phyloP scores from a whole-genome alignment of 1,140 invertebrate species.

The Bombus picipes region DNA sequence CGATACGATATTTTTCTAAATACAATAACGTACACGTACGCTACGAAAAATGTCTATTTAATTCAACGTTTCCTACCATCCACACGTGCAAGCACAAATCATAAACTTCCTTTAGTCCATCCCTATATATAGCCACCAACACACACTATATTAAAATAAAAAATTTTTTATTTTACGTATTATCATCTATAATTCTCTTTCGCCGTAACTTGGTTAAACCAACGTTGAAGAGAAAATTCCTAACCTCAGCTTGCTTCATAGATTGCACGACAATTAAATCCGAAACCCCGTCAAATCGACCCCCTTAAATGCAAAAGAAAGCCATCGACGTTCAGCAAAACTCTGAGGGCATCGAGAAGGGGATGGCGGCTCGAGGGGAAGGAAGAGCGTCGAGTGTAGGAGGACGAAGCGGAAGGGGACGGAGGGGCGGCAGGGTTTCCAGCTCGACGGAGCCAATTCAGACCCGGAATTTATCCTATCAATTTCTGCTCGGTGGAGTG shows the following conservation, averaged over 20 bases:
- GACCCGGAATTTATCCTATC: constrained; percentile 87
- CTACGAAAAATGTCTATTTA: too few relatives aligned
- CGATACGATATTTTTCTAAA: background rate
- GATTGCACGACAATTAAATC: constrained; percentile 9
- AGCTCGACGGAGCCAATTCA: constrained; percentile 85
- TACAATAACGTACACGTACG: background rate
- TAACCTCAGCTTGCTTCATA: background rate
- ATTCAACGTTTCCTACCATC: too few relatives aligned
- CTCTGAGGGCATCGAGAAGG: background rate
- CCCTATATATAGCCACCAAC: too few relatives aligned
- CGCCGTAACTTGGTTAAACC: too few relatives aligned
- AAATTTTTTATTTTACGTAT: too few relatives aligned
- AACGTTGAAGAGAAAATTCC: background rate
- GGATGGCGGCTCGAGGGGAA: constrained; percentile 24
- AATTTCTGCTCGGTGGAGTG: constrained; percentile 86
- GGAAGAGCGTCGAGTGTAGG: constrained; percentile 33
- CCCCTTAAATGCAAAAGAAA: background rate
- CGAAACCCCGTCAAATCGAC: background rate
- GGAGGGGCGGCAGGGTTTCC: constrained; percentile 79
- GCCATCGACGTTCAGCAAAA: background rate
- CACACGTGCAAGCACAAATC: too few relatives aligned
- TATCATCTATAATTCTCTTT: too few relatives aligned
- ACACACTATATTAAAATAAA: too few relatives aligned
- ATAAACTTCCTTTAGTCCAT: too few relatives aligned
- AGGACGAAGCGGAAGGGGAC: constrained; percentile 51